A percentile compares a stretch with the other conserved stretches of the same genome.
phyloP scores from a whole-genome alignment of 2,888 invertebrate species.

The Tenthredo notha region DNA sequence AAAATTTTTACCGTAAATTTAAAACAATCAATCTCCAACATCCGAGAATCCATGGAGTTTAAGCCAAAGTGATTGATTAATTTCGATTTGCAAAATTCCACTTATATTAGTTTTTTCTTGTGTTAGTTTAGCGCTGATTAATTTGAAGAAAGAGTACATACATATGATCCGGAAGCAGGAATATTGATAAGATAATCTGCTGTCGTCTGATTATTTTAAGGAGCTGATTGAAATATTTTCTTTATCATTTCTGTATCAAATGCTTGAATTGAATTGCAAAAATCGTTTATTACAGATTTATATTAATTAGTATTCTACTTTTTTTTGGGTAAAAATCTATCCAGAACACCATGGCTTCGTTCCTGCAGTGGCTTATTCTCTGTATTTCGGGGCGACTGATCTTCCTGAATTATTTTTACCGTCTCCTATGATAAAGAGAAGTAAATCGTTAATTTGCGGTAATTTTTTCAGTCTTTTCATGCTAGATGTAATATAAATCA shows the following conservation, averaged over 20 bases:
- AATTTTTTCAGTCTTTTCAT: not conserved
- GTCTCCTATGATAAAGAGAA: constrained; percentile 79
- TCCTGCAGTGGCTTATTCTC: constrained; percentile 74
- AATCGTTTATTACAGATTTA: not conserved
- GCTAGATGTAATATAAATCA: constrained; percentile 36
- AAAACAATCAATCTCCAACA: not conserved
- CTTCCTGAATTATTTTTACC: constrained; percentile 78
- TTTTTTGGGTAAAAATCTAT: constrained; percentile 85
- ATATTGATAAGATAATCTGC: not conserved
- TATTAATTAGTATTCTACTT: constrained; percentile 51
- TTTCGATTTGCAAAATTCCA: not conserved
- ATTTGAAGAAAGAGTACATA: not conserved
- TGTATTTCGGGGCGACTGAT: constrained; percentile 75
- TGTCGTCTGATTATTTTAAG: not conserved
- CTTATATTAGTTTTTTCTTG: not conserved
- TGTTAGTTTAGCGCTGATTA: not conserved
- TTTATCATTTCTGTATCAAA: not conserved
- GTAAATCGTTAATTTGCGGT: not conserved
- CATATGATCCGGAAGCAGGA: not conserved
- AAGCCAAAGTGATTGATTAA: not conserved
- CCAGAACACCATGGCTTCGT: constrained; percentile 81
- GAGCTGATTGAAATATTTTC: not conserved
- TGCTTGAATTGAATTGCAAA: not conserved
- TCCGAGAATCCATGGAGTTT: not conserved
- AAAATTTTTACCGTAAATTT: not conserved